Conservation (phyloP, 2,888 invertebrate genomes). For the Caenorhabditis zanzibari region DNA sequence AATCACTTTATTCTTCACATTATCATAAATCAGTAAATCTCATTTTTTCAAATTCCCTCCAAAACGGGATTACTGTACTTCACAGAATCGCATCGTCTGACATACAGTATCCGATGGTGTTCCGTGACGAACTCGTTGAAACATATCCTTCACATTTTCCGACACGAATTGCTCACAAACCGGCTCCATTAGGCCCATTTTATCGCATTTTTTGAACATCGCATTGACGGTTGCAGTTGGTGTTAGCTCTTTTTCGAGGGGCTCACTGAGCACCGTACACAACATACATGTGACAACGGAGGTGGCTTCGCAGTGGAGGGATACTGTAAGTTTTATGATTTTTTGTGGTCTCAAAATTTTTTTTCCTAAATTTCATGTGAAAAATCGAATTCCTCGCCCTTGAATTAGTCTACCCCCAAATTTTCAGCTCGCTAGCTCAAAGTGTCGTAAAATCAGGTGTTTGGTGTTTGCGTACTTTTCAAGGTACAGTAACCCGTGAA, state of each 20-base stretch:
- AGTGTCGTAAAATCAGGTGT: no score
- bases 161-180: slow-evolving; percentile 73
- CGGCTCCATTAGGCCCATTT: slow-evolving; percentile 75
- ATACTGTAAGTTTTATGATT: slow-evolving; percentile 2
- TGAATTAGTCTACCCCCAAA: no score
- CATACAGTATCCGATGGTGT: slow-evolving; percentile 64
- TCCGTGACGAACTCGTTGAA: slow-evolving; percentile 65
- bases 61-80: slow-evolving; percentile 17
- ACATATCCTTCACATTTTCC: slow-evolving; percentile 71
- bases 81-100: slow-evolving; percentile 55
- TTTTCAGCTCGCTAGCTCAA: no score
- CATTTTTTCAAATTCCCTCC: not conserved
- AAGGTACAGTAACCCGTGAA: no score
- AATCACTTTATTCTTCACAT: slow-evolving; percentile 33
- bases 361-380: no score
- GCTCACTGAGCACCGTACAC: slow-evolving; percentile 54
- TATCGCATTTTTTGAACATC: slow-evolving; percentile 68
- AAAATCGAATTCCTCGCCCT: no score
- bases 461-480: no score
- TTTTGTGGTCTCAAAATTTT: no score
- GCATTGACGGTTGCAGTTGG: slow-evolving; percentile 53
- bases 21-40: not conserved
- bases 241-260: slow-evolving; percentile 37
- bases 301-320: slow-evolving; percentile 46
- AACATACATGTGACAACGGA: slow-evolving; percentile 64